Base-by-base conservation (phyloP, 2,797 vertebrate genomes). In the Ptychadena robeensis region DNA sequence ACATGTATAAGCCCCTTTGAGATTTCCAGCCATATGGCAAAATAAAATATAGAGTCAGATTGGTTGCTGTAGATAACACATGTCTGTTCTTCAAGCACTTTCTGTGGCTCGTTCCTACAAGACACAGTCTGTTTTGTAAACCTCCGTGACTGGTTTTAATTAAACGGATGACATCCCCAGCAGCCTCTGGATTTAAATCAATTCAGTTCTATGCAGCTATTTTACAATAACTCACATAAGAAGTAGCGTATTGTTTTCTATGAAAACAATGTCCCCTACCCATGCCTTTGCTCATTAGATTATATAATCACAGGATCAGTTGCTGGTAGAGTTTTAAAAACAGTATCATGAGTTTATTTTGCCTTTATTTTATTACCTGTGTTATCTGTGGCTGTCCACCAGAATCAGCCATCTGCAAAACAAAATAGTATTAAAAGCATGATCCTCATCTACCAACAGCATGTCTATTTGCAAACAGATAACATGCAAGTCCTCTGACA, bases 301-400 rank as follows among this genome's bases (percentile, higher is more conserved):
- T 2, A 44, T 44, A 18, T 22, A 18, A 48, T 48, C 0, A 48
- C 22, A 38, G 37, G 11, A 10, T 6, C 9, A 38, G 37, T 10
- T 38, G 11, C 37, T 38, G 37, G n/a, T n/a, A n/a, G n/a, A 4
- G 44, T 48, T 48, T 53, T 22, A 53, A 22, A n/a, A 53, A 53
- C 4, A 53, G 18, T 5, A n/a, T 53, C 34, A 3, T 35, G 34
- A 22, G 22, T 22, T 38, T 38, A 9, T 9, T 6, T 38, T 22
- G 10, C 15, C 22, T 53, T 35, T 35, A 3, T 18, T 18, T 48
- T 61, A 4, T 90, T 91, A 96, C 96, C 93, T 98, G 96, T 40
- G 95, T 96, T 85, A 98, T 91, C 88, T 98, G 96, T 15, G 96
- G 96, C 87, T 96, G 96, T 71, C 96, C 96, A 1, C 96, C 96